Conservation (phyloP, 37 sponge, comb jelly and placozoan species). For the Chondrosia reniformis region DNA sequence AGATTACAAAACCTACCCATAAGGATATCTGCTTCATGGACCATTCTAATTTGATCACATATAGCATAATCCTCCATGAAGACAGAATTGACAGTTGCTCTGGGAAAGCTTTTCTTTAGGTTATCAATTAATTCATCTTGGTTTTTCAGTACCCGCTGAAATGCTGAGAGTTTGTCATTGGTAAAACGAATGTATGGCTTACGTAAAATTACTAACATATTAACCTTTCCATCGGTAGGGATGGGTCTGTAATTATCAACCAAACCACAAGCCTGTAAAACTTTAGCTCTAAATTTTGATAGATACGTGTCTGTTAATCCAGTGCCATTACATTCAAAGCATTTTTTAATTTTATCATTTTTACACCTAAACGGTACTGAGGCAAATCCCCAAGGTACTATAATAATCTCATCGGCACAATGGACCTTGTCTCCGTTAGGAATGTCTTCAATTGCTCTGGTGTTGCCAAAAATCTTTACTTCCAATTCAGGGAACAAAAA, state of each 20-base stretch:
- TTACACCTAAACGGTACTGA: constrained; percentile 53
- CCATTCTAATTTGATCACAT: constrained; percentile 52
- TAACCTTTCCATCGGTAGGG: too few species aligned
- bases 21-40: constrained; percentile 45
- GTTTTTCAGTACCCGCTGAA: constrained; percentile 51
- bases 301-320: constrained; percentile 27
- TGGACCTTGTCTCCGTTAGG: background rate
- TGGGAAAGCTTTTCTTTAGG: constrained; percentile 22
- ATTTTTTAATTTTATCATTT: constrained; percentile 3
- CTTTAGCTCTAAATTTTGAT: constrained; percentile 38
- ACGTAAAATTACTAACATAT: constrained; percentile 43
- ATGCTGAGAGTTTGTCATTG: constrained; percentile 16
- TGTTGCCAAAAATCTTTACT: constrained; percentile 41
- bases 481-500: constrained; percentile 58
- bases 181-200: constrained; percentile 43
- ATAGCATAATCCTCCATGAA: constrained; percentile 43
- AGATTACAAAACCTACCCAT: too few species aligned
- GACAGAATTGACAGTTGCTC: constrained; percentile 18
- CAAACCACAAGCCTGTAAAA: constrained; percentile 47
- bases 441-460: background rate
- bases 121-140: constrained; percentile 30
- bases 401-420: constrained; percentile 41
- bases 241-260: constrained; percentile 1
- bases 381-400: constrained; percentile 50
- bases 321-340: constrained; percentile 42